Base-by-base conservation (phyloP, 2,888 invertebrate genomes). In the Chloroclysta siterata region DNA sequence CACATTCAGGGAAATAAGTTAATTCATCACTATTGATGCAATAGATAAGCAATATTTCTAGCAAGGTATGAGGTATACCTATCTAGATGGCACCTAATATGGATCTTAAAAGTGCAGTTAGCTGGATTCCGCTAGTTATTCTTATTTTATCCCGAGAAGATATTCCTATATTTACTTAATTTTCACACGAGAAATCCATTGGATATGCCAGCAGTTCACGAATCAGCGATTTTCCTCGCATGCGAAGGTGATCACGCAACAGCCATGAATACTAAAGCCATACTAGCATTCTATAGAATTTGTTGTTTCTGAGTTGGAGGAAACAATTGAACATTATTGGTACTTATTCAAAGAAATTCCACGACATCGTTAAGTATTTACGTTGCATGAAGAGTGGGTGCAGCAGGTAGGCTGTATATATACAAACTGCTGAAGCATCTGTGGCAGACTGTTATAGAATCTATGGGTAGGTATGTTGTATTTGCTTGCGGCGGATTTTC, bases 401-500 rank as follows among this genome's bases (percentile, higher is more conserved):
- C 62, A 60, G 61, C 46, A 50, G 7, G 5, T 56, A 41, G 39
- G 22, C 50, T 15, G n/a, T 14, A 14, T n/a, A 7, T 6, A 5
- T 55, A 56, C 28, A n/a, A 50, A 65, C 61, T 65, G 33, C 39
- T 55, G 11, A 46, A 17, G 41, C 5, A 56, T 56, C 61, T 52
- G 51, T 60, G 63, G 48, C 36, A 6, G 22, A 42, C 51, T 57
- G 36, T 22, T 47, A 28, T 42, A 53, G 48, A 57, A 53, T 65
- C 65, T 65, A 58, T 55, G 64, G 57, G 61, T 55, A 62, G 54
- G 36, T 58, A 64, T 65, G 66, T 72, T 69, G 69, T 67, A 69
- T 74, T 78, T 76, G 63, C 68, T 68, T 69, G 68, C 76, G 75
- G 75, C 79, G 77, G 57, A 80, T 89, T 90, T 90, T 90, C 88